Evolutionary conservation across 64 coral and sea anemone species (phyloP).

Genomic region (Actinia tenebrosa): DNA sequence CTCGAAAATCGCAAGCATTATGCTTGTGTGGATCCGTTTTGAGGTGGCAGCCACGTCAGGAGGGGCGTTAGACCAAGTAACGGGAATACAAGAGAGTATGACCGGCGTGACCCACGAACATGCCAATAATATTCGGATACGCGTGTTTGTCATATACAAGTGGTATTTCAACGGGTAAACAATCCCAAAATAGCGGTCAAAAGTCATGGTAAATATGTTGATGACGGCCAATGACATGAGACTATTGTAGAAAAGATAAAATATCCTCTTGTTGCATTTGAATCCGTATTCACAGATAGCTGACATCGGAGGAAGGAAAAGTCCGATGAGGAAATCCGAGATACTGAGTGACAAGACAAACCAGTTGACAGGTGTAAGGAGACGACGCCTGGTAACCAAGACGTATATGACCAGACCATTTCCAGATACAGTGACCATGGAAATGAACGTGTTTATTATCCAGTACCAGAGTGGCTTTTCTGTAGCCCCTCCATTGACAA

Average conservation of each 20-base stretch:
- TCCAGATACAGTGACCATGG: constrained; percentile 31
- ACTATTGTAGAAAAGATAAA: constrained; percentile 31
- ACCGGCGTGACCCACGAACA: neutral
- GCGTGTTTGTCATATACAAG: neutral
- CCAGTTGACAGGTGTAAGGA: constrained; percentile 49
- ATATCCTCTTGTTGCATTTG: constrained; percentile 6
- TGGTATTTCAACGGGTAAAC: constrained; percentile 15
- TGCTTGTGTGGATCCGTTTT: neutral
- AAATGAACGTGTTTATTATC: constrained; percentile 21
- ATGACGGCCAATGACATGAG: constrained; percentile 35
- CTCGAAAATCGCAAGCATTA: constrained; percentile 21
- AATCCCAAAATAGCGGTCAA: constrained; percentile 15
- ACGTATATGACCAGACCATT: constrained; percentile 64
- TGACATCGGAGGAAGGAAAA: constrained; percentile 28
- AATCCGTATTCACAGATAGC: constrained; percentile 22
- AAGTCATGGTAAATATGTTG: constrained; percentile 34
- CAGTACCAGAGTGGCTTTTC: constrained; percentile 46
- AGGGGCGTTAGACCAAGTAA: neutral
- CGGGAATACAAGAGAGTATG: neutral
- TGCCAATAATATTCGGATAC: neutral
- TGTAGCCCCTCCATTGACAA: neutral
- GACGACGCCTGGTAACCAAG: constrained; percentile 25
- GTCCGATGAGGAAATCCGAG: constrained; percentile 57
- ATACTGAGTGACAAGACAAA: constrained; percentile 53
- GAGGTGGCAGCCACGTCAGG: neutral